Conservation (phyloP, 2,888 invertebrate genomes). For the Leptopilina myrica region DNA sequence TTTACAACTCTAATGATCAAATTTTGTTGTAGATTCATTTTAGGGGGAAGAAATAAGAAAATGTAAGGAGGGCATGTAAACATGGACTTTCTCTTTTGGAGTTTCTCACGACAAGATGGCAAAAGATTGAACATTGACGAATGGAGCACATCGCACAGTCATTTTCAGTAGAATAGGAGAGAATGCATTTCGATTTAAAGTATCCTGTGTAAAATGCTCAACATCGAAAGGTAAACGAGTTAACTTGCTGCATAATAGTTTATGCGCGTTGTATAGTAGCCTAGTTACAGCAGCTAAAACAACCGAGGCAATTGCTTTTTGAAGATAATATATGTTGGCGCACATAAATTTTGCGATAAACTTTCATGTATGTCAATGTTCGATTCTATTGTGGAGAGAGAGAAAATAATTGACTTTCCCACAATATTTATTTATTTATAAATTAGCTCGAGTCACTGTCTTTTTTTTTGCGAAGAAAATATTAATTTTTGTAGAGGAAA, state of each 20-base stretch:
- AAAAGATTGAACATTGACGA: constrained; percentile 31
- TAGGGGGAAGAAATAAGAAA: background rate
- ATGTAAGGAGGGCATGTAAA: constrained; percentile 27
- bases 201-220: constrained; percentile 19
- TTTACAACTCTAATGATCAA: too few species aligned
- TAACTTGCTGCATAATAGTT: constrained; percentile 16
- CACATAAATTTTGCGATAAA: constrained; percentile 13
- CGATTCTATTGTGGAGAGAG: background rate
- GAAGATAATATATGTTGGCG: constrained; percentile 19
- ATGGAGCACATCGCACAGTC: constrained; percentile 24
- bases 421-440: background rate
- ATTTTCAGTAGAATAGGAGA: constrained; percentile 18
- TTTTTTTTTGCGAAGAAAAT: too few species aligned
- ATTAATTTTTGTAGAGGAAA: too few species aligned
- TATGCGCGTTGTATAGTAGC: constrained; percentile 14
- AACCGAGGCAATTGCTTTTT: constrained; percentile 27
- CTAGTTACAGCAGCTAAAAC: constrained; percentile 22
- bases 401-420: constrained; percentile 16
- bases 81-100: constrained; percentile 28
- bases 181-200: constrained; percentile 21
- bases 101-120: constrained; percentile 36
- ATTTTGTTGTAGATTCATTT: background rate
- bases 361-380: constrained; percentile 10
- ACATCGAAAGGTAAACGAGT: constrained; percentile 39
- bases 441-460: background rate